Percentiles rank a stretch among this genome's conserved stretches.
These are phyloP conservation scores for Drosophila ananassae DNA, from an alignment of 1,140 invertebrate genomes.

Conservation along the genomic window DNA sequence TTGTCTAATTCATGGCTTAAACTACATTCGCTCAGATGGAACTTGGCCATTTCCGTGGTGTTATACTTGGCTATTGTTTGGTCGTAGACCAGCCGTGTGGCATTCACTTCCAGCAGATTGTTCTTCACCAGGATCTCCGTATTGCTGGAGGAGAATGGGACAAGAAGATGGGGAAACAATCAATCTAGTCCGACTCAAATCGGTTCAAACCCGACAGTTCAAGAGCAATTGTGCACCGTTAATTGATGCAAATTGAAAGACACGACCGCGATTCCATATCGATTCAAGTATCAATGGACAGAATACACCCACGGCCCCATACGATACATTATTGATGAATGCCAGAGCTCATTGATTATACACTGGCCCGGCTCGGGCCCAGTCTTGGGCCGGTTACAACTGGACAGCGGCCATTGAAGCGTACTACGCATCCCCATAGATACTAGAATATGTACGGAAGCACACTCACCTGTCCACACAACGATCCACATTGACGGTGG, in stretches of 20 bases:
- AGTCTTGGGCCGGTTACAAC: slow-evolving; percentile 57
- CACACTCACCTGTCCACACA: slow-evolving; percentile 90
- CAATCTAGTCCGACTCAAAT: slow-evolving; percentile 39
- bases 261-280: slow-evolving; percentile 63
- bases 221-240: slow-evolving; percentile 59
- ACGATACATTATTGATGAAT: slow-evolving; percentile 34
- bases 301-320: slow-evolving; percentile 15
- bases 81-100: slow-evolving; percentile 86
- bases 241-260: slow-evolving; percentile 79
- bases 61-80: slow-evolving; percentile 84
- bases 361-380: background rate
- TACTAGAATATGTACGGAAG: too few relatives aligned
- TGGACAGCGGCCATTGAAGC: slow-evolving; percentile 51
- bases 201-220: slow-evolving; percentile 46
- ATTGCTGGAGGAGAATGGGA: slow-evolving; percentile 84
- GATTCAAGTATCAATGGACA: slow-evolving; percentile 69
- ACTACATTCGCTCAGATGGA: slow-evolving; percentile 88
- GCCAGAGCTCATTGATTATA: background rate
- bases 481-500: slow-evolving; percentile 91
- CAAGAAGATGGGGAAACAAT: background rate
- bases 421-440: slow-evolving; percentile 25
- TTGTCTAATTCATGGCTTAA: slow-evolving; percentile 89
- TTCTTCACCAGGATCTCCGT: slow-evolving; percentile 86
- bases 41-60: slow-evolving; percentile 71
- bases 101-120: slow-evolving; percentile 85